Percentiles rank a stretch among this genome's conserved stretches.
Conservation (phyloP, 2,113 vertebrate genomes). For the Euleptes europaea region DNA sequence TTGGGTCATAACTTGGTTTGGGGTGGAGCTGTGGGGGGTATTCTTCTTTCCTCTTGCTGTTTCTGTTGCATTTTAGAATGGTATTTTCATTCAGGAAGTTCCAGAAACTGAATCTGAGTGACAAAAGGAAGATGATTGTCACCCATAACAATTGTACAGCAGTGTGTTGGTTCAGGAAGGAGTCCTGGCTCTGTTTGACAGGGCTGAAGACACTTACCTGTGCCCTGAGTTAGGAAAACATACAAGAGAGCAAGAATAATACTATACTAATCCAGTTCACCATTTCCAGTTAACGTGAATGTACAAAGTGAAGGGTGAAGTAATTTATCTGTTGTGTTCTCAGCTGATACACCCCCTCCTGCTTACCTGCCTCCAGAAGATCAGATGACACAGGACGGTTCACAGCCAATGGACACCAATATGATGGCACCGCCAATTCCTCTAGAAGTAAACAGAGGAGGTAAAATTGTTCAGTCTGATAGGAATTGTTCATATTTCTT, state of each 20-base stretch:
- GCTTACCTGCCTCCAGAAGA: constrained; percentile 97
- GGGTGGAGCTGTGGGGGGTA: no score
- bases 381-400: constrained; percentile 93
- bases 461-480: constrained; percentile 52
- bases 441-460: constrained; percentile 87
- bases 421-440: constrained; percentile 88
- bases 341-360: constrained; percentile 93
- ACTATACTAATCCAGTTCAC: constrained; percentile 43
- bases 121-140: background rate
- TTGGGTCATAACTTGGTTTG: background rate
- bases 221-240: no score
- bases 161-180: background rate
- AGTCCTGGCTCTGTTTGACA: background rate
- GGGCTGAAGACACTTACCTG: no score
- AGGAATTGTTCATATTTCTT: background rate
- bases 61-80: background rate
- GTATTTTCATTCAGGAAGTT: background rate
- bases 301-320: constrained; percentile 28
- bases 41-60: background rate
- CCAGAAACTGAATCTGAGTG: background rate
- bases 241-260: no score
- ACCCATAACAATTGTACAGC: background rate
- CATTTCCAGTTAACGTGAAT: constrained; percentile 36
- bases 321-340: constrained; percentile 18
- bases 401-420: constrained; percentile 97